Evolutionary conservation across 2,113 vertebrate genomes (phyloP).

Genomic region (Labeo catla): DNA sequence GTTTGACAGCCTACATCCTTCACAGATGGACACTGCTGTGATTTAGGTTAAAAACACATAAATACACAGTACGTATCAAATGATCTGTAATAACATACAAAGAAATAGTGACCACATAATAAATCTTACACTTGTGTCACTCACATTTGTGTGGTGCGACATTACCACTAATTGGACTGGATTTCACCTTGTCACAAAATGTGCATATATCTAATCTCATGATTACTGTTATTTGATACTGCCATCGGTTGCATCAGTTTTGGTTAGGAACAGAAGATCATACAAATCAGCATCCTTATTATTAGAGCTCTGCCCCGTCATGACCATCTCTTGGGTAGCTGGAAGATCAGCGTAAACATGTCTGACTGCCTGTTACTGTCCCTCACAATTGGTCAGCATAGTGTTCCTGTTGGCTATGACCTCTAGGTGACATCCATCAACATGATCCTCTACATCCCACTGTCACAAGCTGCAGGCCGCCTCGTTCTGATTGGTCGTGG

Average conservation of each 20-base stretch:
- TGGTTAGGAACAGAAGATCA: too few relatives aligned
- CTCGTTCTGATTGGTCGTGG: constrained; percentile 58
- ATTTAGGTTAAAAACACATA: too few relatives aligned
- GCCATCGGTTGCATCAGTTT: too few relatives aligned
- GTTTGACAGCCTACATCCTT: too few relatives aligned
- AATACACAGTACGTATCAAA: too few relatives aligned
- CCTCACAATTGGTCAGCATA: not conserved
- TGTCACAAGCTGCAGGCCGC: constrained; percentile 23
- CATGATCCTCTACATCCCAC: constrained; percentile 31
- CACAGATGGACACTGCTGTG: too few relatives aligned
- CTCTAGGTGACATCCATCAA: constrained; percentile 42
- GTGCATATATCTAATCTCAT: not conserved
- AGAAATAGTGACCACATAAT: too few relatives aligned
- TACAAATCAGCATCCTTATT: not conserved
- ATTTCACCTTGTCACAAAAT: not conserved
- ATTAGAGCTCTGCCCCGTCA: not conserved
- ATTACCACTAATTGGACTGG: not conserved
- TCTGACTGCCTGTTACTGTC: constrained; percentile 29
- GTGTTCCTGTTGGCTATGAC: constrained; percentile 40
- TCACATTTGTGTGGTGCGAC: too few relatives aligned
- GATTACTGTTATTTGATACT: not conserved
- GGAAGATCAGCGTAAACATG: constrained; percentile 34
- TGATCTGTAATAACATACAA: too few relatives aligned
- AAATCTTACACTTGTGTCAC: too few relatives aligned
- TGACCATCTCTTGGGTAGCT: constrained; percentile 20